These are phyloP conservation scores for Campylomormyrus tamandua DNA, from an alignment of 2,113 vertebrate genomes.

Conservation along the genomic window DNA sequence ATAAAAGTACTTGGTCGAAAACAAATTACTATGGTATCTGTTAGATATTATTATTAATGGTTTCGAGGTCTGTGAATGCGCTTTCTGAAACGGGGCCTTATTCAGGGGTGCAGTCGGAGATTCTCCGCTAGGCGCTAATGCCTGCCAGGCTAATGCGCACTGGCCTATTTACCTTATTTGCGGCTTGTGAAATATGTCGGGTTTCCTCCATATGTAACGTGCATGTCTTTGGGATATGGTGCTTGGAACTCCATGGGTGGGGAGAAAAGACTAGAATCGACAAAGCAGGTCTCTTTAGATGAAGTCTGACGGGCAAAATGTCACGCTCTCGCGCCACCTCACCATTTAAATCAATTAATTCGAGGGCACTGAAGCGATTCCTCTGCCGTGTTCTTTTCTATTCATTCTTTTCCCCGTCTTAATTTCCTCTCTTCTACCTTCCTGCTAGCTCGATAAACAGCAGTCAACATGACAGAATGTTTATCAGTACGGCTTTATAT, in stretches of 20 bases:
- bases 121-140: background rate
- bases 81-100: background rate
- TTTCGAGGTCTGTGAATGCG: background rate
- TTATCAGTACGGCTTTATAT: slow-evolving; percentile 35
- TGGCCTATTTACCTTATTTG: background rate
- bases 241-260: background rate
- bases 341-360: slow-evolving; percentile 54
- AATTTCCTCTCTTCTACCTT: slow-evolving; percentile 23
- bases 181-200: background rate
- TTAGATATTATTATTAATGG: background rate
- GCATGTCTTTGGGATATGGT: background rate
- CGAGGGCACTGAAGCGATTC: slow-evolving; percentile 48
- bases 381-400: slow-evolving; percentile 38
- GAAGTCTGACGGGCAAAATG: slow-evolving; percentile 42
- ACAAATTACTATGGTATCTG: background rate
- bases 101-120: background rate
- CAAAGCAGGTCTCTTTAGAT: slow-evolving; percentile 39
- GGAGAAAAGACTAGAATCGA: background rate
- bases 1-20: background rate
- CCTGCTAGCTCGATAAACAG: slow-evolving; percentile 40
- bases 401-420: slow-evolving; percentile 28
- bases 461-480: slow-evolving; percentile 37
- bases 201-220: background rate
- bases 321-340: slow-evolving; percentile 47
- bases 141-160: background rate